A percentile compares a stretch with the other conserved stretches of the same genome.
Evolutionary conservation across 2,888 invertebrate genomes (phyloP).

Genomic region (Dasypolia templi): DNA sequence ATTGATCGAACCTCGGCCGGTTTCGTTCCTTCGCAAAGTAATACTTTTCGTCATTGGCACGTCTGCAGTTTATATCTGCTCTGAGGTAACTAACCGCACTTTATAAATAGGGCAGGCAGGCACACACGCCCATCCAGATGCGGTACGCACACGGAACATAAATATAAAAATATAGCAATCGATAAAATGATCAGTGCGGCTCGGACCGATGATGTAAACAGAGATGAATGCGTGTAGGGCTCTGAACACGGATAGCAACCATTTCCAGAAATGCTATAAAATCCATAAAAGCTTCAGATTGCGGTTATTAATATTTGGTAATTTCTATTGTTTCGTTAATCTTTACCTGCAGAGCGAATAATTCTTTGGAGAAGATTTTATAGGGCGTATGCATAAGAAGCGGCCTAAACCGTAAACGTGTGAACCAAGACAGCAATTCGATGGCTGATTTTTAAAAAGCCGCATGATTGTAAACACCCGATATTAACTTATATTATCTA

Average conservation of each 20-base stretch:
- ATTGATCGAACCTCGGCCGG: constrained; percentile 54
- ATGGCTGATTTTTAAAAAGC: background rate
- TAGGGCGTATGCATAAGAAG: background rate
- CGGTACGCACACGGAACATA: constrained; percentile 76
- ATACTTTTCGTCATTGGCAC: constrained; percentile 64
- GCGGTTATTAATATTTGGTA: constrained; percentile 18
- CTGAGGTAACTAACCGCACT: constrained; percentile 80
- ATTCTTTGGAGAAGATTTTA: background rate
- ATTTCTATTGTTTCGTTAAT: constrained; percentile 22
- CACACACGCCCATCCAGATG: constrained; percentile 80
- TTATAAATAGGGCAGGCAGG: constrained; percentile 84
- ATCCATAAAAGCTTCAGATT: constrained; percentile 36
- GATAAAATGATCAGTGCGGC: constrained; percentile 80
- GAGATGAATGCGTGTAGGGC: constrained; percentile 67
- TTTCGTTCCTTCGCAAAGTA: constrained; percentile 52
- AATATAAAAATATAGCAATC: constrained; percentile 80
- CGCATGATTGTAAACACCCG: background rate
- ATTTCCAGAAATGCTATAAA: constrained; percentile 33
- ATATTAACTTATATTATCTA: too few species aligned
- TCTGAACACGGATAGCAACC: constrained; percentile 50
- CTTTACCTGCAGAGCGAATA: background rate
- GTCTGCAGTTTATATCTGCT: constrained; percentile 71
- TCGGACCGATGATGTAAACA: constrained; percentile 79
- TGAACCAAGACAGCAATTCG: constrained; percentile 1
- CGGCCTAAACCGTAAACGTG: background rate